A percentile compares a stretch with the other conserved stretches of the same genome.
Evolutionary conservation across 2,797 vertebrate genomes (phyloP).

Genomic region (Salmo trutta): DNA sequence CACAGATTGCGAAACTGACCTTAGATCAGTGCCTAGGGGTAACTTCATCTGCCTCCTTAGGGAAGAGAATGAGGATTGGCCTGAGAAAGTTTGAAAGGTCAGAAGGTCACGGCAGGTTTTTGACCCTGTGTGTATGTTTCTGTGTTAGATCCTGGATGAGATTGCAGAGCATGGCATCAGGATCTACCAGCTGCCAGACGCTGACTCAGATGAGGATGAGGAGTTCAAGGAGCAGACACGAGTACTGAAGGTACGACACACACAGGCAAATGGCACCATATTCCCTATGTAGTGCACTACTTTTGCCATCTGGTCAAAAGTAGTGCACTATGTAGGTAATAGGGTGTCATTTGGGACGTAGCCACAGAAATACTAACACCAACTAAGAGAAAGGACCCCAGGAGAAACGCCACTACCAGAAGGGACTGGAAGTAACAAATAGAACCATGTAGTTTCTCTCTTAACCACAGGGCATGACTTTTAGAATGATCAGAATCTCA

Average conservation of each 20-base stretch:
- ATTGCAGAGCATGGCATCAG: conserved; percentile 89
- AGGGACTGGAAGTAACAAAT: too few species aligned
- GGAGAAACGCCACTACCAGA: too few species aligned
- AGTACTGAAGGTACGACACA: conserved; percentile 80
- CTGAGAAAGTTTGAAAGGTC: not conserved
- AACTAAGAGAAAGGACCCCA: too few species aligned
- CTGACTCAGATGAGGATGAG: conserved; percentile 88
- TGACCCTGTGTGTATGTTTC: not conserved
- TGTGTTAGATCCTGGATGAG: conserved; percentile 86
- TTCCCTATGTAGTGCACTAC: too few species aligned
- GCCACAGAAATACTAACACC: too few species aligned
- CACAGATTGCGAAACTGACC: not conserved
- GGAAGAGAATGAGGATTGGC: not conserved
- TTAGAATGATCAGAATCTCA: too few species aligned
- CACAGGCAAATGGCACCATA: too few species aligned
- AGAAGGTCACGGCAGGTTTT: conserved; percentile 12
- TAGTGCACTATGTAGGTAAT: too few species aligned
- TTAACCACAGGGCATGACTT: too few species aligned
- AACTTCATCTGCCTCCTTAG: not conserved
- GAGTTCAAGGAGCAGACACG: conserved; percentile 92
- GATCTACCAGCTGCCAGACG: conserved; percentile 92
- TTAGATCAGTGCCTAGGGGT: not conserved
- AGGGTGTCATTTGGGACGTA: too few species aligned
- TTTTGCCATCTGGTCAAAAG: too few species aligned
- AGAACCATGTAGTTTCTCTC: too few species aligned